phyloP scores from a whole-genome alignment of 2,888 invertebrate genomes.

The Agrypnus murinus region DNA sequence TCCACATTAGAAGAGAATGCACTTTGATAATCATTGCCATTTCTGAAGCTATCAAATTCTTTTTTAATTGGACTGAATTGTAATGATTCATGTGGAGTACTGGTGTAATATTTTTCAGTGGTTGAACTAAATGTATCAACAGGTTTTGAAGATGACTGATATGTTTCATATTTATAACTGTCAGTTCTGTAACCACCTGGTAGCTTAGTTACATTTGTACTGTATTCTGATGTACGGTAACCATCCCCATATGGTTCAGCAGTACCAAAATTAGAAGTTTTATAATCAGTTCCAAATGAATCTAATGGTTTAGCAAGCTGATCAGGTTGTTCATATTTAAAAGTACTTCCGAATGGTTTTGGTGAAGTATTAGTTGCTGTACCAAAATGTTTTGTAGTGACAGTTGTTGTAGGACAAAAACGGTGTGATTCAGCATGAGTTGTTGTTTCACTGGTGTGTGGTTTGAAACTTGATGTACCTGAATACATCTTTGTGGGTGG shows the following conservation, averaged over 20 bases:
- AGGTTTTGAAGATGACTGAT: slow-evolving; percentile 65
- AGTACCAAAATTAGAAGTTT: slow-evolving; percentile 22
- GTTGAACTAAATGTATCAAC: slow-evolving; percentile 60
- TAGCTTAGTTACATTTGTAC: slow-evolving; percentile 67
- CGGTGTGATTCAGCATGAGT: slow-evolving; percentile 45
- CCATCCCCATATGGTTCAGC: slow-evolving; percentile 57
- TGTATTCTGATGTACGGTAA: slow-evolving; percentile 66
- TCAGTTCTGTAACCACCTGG: slow-evolving; percentile 69
- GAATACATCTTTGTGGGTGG: background rate
- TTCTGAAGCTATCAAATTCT: slow-evolving; percentile 55
- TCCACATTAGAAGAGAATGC: slow-evolving; percentile 67
- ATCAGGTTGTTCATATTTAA: slow-evolving; percentile 47
- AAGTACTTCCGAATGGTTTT: slow-evolving; percentile 47
- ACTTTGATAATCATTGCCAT: slow-evolving; percentile 62
- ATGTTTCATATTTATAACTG: slow-evolving; percentile 67
- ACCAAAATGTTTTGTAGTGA: slow-evolving; percentile 55
- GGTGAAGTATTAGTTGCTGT: slow-evolving; percentile 44
- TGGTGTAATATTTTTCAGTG: slow-evolving; percentile 68
- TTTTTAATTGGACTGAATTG: slow-evolving; percentile 58
- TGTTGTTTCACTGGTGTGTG: slow-evolving; percentile 39
- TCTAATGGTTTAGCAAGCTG: slow-evolving; percentile 15
- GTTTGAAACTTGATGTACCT: slow-evolving; percentile 48
- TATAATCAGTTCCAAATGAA: background rate
- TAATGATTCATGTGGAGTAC: slow-evolving; percentile 58
- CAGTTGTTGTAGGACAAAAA: slow-evolving; percentile 51